phyloP scores from a whole-genome alignment of 2,113 vertebrate genomes.

The Synchiropus splendidus region DNA sequence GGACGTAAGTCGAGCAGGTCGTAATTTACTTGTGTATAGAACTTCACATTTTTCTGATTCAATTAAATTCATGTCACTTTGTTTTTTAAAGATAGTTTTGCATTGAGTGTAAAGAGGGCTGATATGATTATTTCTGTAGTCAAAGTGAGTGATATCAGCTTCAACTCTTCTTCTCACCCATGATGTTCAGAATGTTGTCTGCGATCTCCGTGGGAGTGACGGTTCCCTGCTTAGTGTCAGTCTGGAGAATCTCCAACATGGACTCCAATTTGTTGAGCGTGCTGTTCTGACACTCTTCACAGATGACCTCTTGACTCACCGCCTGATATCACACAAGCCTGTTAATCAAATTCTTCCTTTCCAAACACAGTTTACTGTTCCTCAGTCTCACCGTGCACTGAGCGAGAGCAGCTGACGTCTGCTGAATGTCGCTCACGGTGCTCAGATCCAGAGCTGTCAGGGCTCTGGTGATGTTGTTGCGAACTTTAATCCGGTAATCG shows the following conservation, averaged over 20 bases:
- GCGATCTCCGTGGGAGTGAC: conserved; percentile 85
- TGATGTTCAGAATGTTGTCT: conserved; percentile 95
- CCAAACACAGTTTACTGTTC: neutral
- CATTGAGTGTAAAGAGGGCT: no score
- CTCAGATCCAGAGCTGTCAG: conserved; percentile 82
- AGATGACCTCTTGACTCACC: conserved; percentile 79
- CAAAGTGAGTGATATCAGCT: no score
- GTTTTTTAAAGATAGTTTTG: no score
- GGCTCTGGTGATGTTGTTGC: conserved; percentile 83
- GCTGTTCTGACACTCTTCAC: conserved; percentile 82
- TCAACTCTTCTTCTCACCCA: conserved; percentile 77
- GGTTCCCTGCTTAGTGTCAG: conserved; percentile 79
- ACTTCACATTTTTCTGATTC: no score
- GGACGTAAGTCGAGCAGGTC: no score
- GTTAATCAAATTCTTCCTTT: neutral
- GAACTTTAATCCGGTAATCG: conserved; percentile 67
- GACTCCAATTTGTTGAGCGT: conserved; percentile 88
- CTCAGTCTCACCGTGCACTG: conserved; percentile 83
- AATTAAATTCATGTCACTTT: no score
- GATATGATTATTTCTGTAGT: no score
- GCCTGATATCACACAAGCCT: conserved; percentile 60
- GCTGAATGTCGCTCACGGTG: conserved; percentile 90
- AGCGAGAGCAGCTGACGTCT: conserved; percentile 83
- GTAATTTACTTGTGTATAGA: no score
- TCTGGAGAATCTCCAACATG: conserved; percentile 90